A percentile compares a stretch with the other conserved stretches of the same genome.
phyloP scores from a whole-genome alignment of 1,140 invertebrate genomes.

The Polypedilum vanderplanki region DNA sequence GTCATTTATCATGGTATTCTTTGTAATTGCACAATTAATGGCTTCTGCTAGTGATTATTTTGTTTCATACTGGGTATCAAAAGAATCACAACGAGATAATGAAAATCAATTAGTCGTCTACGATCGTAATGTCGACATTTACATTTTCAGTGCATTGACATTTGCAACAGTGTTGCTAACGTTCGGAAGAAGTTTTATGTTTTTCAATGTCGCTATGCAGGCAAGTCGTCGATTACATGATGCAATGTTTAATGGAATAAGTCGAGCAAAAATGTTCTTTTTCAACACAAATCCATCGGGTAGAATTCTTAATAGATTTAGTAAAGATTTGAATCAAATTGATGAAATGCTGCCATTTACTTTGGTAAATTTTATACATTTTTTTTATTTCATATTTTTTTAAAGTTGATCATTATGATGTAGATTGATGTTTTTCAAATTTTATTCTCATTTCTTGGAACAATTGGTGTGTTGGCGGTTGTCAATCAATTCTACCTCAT shows the following conservation, averaged over 20 bases:
- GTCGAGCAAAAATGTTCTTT: conserved; percentile 53
- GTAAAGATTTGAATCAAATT: conserved; percentile 64
- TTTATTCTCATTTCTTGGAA: conserved; percentile 46
- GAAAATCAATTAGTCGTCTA: neutral
- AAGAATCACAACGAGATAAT: neutral
- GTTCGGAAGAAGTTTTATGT: conserved; percentile 51
- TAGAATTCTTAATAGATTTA: conserved; percentile 63
- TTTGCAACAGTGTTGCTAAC: conserved; percentile 53
- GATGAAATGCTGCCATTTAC: conserved; percentile 57
- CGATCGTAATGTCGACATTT: conserved; percentile 32
- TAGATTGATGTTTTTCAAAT: conserved; percentile 50
- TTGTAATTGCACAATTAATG: conserved; percentile 53
- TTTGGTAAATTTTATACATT: no score
- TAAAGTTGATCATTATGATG: no score
- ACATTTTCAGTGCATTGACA: conserved; percentile 51
- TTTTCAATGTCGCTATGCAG: conserved; percentile 62
- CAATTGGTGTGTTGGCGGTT: conserved; percentile 50
- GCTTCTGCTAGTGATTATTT: conserved; percentile 63
- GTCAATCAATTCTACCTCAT: conserved; percentile 56
- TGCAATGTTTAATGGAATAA: conserved; percentile 53
- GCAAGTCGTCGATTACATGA: conserved; percentile 65
- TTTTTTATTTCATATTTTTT: no score
- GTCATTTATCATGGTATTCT: conserved; percentile 49
- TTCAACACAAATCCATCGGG: conserved; percentile 58
- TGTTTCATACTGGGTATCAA: conserved; percentile 52